These are phyloP conservation scores for Aegithalos caudatus DNA, from an alignment of 2,113 vertebrate species.

Conservation along the genomic window DNA sequence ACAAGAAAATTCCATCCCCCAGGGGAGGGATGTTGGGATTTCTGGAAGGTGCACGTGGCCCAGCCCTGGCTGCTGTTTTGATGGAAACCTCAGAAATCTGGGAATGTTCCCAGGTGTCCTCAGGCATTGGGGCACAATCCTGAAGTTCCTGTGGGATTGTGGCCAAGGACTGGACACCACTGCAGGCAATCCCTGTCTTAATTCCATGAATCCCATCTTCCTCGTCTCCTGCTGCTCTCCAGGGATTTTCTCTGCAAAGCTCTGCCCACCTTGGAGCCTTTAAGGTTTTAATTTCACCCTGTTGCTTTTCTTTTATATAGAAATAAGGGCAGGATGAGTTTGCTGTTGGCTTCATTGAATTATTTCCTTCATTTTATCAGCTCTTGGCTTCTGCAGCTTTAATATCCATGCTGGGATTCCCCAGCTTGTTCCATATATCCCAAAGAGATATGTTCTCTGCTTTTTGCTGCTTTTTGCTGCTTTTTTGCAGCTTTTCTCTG, in stretches of 20 bases:
- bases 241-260: rapidly evolving
- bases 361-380: neutral
- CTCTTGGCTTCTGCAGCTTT: neutral
- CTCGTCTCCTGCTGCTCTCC: neutral
- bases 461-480: too few relatives aligned
- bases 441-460: too few relatives aligned
- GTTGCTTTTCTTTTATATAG: neutral
- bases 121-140: neutral
- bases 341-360: neutral
- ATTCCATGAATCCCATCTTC: neutral
- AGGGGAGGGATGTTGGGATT: neutral
- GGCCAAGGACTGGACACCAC: neutral
- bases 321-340: neutral
- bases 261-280: neutral
- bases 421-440: neutral
- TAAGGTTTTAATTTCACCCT: neutral
- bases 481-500: too few relatives aligned
- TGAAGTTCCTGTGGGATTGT: neutral
- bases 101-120: neutral
- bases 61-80: neutral
- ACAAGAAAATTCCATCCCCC: neutral
- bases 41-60: neutral
- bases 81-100: neutral
- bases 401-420: neutral
- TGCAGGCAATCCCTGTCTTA: neutral